Evolutionary conservation across 1,140 invertebrate genomes (phyloP).

Genomic region (Ladona fulva): DNA sequence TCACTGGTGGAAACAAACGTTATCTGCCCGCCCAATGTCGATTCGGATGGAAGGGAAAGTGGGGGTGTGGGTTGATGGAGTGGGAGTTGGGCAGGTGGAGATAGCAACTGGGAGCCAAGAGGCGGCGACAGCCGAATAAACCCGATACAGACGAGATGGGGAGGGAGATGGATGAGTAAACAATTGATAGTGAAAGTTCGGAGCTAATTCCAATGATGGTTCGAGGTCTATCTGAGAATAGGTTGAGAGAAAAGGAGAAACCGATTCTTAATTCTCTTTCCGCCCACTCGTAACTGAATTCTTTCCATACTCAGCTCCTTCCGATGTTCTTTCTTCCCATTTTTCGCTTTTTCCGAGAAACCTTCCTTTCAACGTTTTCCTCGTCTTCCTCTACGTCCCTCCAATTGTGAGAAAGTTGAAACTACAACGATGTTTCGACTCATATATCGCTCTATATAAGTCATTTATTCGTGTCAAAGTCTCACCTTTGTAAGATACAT

Average conservation of each 20-base stretch:
- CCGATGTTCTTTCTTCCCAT: no score
- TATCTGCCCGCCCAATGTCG: neutral
- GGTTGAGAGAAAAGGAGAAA: neutral
- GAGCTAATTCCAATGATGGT: neutral
- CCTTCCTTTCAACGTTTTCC: no score
- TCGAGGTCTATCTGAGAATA: neutral
- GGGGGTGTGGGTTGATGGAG: neutral
- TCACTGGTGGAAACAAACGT: no score
- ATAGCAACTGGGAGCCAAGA: neutral
- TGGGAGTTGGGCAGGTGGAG: neutral
- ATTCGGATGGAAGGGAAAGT: neutral
- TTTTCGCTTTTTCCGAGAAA: no score
- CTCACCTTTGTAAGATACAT: no score
- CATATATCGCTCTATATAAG: no score
- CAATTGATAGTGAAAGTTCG: conserved; percentile 3
- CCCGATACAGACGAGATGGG: neutral
- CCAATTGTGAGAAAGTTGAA: no score
- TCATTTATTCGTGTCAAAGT: no score
- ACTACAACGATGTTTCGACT: no score
- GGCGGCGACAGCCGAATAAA: neutral
- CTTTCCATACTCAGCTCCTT: neutral
- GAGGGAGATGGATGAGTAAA: neutral
- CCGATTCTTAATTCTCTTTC: neutral
- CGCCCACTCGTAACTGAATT: neutral
- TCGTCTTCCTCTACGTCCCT: no score